phyloP scores from a whole-genome alignment of 2,797 vertebrate genomes.

The Urophycis tenuis region DNA sequence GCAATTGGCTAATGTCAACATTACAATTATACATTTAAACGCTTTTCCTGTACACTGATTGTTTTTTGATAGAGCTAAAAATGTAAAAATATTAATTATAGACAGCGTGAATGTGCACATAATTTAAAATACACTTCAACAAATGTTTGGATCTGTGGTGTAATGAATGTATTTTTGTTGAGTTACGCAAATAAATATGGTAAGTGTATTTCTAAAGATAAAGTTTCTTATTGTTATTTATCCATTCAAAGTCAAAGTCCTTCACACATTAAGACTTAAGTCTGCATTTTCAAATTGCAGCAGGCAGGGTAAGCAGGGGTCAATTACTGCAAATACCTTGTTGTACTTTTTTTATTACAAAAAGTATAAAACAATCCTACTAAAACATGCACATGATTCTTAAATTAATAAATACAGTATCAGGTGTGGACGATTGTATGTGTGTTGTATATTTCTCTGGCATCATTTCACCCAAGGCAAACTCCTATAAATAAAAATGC shows the following conservation, averaged over 20 bases:
- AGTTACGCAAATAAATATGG: slow-evolving; percentile 9
- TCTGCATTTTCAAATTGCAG: no score
- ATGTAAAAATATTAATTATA: not conserved
- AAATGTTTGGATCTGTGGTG: slow-evolving; percentile 11
- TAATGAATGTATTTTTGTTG: slow-evolving; percentile 10
- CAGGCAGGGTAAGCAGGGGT: not conserved
- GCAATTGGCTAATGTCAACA: not conserved
- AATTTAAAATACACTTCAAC: slow-evolving; percentile 10
- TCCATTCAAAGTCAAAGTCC: no score
- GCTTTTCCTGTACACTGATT: not conserved
- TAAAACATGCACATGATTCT: not conserved
- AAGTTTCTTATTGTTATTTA: not conserved
- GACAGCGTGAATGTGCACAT: slow-evolving; percentile 10
- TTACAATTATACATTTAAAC: not conserved
- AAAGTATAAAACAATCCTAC: not conserved
- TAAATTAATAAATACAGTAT: not conserved
- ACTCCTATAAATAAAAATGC: not conserved
- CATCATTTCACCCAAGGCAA: no score
- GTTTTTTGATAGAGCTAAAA: not conserved
- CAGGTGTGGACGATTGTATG: not conserved
- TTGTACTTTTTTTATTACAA: not conserved
- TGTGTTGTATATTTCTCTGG: no score
- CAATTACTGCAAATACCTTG: not conserved
- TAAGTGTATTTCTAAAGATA: not conserved
- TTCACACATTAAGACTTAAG: no score